These are phyloP conservation scores for Neomonachus schauinslandi DNA, from an alignment of 2,113 vertebrate species.

Conservation along the genomic window DNA sequence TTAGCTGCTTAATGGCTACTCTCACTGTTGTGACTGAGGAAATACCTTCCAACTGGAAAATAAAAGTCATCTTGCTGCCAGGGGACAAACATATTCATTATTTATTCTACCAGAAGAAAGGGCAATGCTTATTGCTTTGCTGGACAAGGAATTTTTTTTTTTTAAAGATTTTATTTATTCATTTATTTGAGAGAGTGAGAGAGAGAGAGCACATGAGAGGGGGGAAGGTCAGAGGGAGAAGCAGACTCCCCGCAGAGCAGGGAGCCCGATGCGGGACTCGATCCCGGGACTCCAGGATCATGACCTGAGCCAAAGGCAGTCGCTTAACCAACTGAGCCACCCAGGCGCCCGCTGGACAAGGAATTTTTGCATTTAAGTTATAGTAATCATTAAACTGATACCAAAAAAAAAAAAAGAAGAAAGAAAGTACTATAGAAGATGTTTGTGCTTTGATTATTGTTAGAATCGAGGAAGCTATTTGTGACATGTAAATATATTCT, in stretches of 20 bases:
- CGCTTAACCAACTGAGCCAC: too few relatives aligned
- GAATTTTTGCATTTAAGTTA: background rate
- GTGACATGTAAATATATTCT: background rate
- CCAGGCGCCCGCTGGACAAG: background rate
- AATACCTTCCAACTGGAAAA: slow-evolving; percentile 67
- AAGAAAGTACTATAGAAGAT: background rate
- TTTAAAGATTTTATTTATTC: too few relatives aligned
- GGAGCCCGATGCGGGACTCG: too few relatives aligned
- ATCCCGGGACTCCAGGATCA: too few relatives aligned
- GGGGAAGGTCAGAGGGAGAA: too few relatives aligned
- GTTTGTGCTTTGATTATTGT: background rate
- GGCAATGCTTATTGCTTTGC: background rate
- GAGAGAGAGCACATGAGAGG: too few relatives aligned
- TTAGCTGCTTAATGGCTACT: slow-evolving; percentile 39
- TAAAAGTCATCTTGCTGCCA: slow-evolving; percentile 55
- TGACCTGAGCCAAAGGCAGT: too few relatives aligned
- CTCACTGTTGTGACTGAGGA: slow-evolving; percentile 41
- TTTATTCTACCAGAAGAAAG: slow-evolving; percentile 13
- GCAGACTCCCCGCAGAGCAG: too few relatives aligned
- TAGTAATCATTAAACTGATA: background rate
- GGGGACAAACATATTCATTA: slow-evolving; percentile 12
- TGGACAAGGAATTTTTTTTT: background rate
- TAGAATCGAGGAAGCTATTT: background rate
- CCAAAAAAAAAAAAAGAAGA: background rate
- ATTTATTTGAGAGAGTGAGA: too few relatives aligned